Percentiles rank a stretch among this genome's conserved stretches.
Evolutionary conservation across 92 coral and sea anemone species (phyloP).

Genomic region (Plumapathes pennacea): DNA sequence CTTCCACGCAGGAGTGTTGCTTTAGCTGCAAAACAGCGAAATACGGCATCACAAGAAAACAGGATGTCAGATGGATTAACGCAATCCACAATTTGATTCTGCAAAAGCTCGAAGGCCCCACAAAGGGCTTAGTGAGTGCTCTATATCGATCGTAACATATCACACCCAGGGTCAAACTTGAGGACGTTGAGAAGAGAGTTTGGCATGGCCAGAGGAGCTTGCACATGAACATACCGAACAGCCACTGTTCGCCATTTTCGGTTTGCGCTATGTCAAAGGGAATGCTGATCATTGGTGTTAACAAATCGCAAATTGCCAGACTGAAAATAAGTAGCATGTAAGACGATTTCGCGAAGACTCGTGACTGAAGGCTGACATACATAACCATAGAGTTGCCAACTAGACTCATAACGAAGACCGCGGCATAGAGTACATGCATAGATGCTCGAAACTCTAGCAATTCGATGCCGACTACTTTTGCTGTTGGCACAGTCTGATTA

Average conservation of each 20-base stretch:
- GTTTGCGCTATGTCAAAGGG: constrained; percentile 73
- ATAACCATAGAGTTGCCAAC: constrained; percentile 68
- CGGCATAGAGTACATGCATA: constrained; percentile 32
- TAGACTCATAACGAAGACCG: constrained; percentile 54
- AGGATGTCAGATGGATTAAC: constrained; percentile 29
- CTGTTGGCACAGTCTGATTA: too few species aligned
- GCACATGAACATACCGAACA: constrained; percentile 58
- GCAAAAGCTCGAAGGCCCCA: constrained; percentile 32
- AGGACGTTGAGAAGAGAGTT: constrained; percentile 64
- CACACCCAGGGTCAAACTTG: constrained; percentile 56
- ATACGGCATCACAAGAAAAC: constrained; percentile 57
- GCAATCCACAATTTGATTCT: constrained; percentile 36
- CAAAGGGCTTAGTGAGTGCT: constrained; percentile 71
- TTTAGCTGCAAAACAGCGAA: constrained; percentile 45
- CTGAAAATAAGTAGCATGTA: constrained; percentile 62
- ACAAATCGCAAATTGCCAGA: constrained; percentile 75
- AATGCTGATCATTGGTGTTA: constrained; percentile 70
- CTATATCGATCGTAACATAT: constrained; percentile 76
- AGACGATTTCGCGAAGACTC: constrained; percentile 53
- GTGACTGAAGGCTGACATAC: constrained; percentile 29
- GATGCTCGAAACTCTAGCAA: constrained; percentile 34
- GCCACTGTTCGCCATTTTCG: constrained; percentile 48
- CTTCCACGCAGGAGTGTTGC: constrained; percentile 47
- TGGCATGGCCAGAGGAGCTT: constrained; percentile 72
- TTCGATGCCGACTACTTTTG: too few species aligned